A percentile compares a stretch with the other conserved stretches of the same genome.
Conservation (phyloP, 64 coral and sea anemone genomes). For the Cladopsammia gracilis region DNA sequence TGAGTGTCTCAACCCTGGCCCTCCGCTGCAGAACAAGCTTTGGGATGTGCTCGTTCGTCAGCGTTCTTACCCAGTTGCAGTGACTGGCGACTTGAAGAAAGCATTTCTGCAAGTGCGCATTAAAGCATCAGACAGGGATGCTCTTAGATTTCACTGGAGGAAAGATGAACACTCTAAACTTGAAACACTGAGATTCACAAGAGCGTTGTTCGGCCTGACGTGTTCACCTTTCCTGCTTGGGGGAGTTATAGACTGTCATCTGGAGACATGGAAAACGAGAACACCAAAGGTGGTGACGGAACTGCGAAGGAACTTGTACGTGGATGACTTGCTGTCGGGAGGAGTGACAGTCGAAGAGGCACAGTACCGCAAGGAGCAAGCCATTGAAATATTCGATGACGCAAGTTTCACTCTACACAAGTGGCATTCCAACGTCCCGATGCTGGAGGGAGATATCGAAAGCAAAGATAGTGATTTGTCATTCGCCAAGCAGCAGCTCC, state of each 20-base stretch:
- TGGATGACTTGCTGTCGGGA: no score
- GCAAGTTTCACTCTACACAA: no score
- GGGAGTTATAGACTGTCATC: no score
- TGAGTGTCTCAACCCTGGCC: constrained; percentile 24
- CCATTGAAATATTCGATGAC: not conserved
- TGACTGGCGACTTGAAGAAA: constrained; percentile 5
- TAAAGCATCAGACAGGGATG: constrained; percentile 7
- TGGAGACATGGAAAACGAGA: no score
- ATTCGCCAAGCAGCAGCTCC: constrained; percentile 39
- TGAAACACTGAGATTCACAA: no score
- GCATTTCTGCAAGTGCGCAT: constrained; percentile 7
- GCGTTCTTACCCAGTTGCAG: not conserved
- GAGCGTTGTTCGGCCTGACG: no score
- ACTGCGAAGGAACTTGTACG: no score
- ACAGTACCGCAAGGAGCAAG: no score
- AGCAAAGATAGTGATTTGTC: not conserved
- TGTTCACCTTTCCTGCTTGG: no score
- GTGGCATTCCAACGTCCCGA: constrained; percentile 5
- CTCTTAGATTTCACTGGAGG: constrained; percentile 24
- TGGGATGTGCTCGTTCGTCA: constrained; percentile 2
- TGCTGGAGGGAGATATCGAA: not conserved
- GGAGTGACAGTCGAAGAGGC: no score
- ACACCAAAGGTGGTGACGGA: no score
- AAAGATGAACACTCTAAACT: constrained; percentile 3
- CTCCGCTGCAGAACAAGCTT: constrained; percentile 4